Base-by-base conservation (phyloP, 2,888 invertebrate genomes). In the Leptopilina drosophilae region DNA sequence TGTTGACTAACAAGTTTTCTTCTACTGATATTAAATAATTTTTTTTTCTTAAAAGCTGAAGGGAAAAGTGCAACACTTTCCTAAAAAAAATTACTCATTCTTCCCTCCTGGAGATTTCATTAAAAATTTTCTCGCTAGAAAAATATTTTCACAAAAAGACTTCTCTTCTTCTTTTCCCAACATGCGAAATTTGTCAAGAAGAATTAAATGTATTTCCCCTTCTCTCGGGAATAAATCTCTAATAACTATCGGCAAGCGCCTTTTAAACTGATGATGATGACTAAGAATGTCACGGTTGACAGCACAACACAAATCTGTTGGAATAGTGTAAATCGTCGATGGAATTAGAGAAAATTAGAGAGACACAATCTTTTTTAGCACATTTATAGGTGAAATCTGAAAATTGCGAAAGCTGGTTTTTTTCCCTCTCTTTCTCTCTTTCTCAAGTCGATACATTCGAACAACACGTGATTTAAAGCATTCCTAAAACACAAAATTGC, bases 271-370 rank as follows among this genome's bases (percentile, higher is more conserved):
- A 11, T 20, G 26, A 69, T 20, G 26, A 69, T 69, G 69, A 53
- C 69, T 69, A 49, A 69, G 53, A 69, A 14, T 49, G 20, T 69
- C 53, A 33, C 49, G 53, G 14, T 20, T 69, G 69, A 53, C 49
- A 49, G 69, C 14, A 53, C 49, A 26, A 26, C 53, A 69, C 53
- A 69, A 69, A 53, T 53, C 26, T 12, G 14, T 26, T 49, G 53
- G 49, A 69, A 49, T 49, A 26, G 49, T 53, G 26, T 14, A 26
- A 69, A 53, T 69, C 53, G 42, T 46, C 15, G n/a, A n/a, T 8
- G 11, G 15, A 42, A 46, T 46, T 15, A 15, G 42, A 66, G 9
- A 66, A 46, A n/a, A 15, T 66, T 42, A 15, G 42, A 66, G 66
- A 49, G 49, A 49, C 9, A 66, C 40, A 66, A 42, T 66, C 15